Evolutionary conservation across 2,113 vertebrate genomes (phyloP).

Genomic region (Sebastes fasciatus): DNA sequence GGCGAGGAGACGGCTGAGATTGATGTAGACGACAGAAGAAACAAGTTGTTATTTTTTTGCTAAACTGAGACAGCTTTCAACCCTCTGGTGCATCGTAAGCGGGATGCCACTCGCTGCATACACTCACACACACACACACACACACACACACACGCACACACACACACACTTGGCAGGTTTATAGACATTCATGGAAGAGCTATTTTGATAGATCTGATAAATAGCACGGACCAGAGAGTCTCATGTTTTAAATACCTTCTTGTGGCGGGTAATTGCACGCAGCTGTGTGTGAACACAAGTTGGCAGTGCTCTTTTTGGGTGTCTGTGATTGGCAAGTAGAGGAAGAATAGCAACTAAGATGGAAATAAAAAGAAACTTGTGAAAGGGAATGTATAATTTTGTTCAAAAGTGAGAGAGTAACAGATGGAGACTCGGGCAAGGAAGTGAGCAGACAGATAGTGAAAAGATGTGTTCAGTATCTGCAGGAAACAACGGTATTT

Average conservation of each 20-base stretch:
- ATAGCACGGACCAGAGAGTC: conserved; percentile 57
- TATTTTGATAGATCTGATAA: conserved; percentile 75
- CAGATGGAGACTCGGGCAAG: conserved; percentile 27
- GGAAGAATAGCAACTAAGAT: conserved; percentile 38
- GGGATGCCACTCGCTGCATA: conserved; percentile 5
- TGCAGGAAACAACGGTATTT: conserved; percentile 41
- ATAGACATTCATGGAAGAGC: conserved; percentile 51
- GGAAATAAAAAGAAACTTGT: conserved; percentile 22
- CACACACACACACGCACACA: neutral
- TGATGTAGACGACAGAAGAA: conserved; percentile 21
- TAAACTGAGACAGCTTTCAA: conserved; percentile 17
- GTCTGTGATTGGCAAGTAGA: conserved; percentile 47
- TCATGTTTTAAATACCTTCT: conserved; percentile 74
- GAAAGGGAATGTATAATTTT: conserved; percentile 58
- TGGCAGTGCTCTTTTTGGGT: conserved; percentile 43
- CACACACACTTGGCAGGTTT: conserved; percentile 41
- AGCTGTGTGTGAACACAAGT: conserved; percentile 75
- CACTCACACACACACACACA: neutral
- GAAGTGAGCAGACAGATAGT: conserved; percentile 26
- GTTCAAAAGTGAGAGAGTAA: conserved; percentile 29
- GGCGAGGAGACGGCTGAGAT: neutral
- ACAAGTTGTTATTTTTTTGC: neutral
- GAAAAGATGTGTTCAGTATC: conserved; percentile 6
- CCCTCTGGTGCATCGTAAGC: conserved; percentile 9
- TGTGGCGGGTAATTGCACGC: conserved; percentile 77